phyloP scores from a whole-genome alignment of 2,113 vertebrate species.

The Indicator maculatus region DNA sequence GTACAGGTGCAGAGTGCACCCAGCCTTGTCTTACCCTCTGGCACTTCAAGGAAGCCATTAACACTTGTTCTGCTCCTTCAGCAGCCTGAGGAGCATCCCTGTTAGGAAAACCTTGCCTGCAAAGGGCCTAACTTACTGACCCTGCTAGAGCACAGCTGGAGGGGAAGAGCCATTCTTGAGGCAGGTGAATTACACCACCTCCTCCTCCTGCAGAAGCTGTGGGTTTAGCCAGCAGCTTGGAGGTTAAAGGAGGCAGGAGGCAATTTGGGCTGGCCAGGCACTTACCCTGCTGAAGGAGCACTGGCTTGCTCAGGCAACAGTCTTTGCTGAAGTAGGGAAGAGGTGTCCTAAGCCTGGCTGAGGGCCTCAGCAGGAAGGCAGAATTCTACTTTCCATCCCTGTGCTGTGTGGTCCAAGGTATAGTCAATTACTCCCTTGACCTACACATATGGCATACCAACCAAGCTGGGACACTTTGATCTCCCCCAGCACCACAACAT shows the following conservation, averaged over 20 bases:
- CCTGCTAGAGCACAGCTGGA: background rate
- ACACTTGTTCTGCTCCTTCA: background rate
- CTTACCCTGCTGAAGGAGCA: background rate
- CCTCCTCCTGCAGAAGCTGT: background rate
- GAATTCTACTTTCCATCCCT: background rate
- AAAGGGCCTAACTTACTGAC: background rate
- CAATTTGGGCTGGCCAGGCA: rapidly evolving
- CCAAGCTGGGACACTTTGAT: background rate
- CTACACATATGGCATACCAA: background rate
- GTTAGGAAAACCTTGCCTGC: background rate
- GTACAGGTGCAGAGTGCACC: background rate
- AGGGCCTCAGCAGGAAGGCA: background rate
- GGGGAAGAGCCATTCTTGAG: background rate
- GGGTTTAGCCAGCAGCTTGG: background rate
- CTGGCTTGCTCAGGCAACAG: background rate
- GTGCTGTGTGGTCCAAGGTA: background rate
- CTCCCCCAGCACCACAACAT: background rate
- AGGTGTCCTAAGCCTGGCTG: background rate
- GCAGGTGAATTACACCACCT: background rate
- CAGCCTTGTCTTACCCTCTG: background rate
- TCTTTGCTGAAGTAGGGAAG: background rate
- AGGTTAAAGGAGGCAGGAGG: background rate
- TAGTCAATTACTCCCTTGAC: too few species aligned
- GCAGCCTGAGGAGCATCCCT: rapidly evolving
- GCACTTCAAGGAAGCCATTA: background rate